These are phyloP conservation scores for Melanerpes aurifrons DNA, from an alignment of 2,113 vertebrate species.

Conservation along the genomic window DNA sequence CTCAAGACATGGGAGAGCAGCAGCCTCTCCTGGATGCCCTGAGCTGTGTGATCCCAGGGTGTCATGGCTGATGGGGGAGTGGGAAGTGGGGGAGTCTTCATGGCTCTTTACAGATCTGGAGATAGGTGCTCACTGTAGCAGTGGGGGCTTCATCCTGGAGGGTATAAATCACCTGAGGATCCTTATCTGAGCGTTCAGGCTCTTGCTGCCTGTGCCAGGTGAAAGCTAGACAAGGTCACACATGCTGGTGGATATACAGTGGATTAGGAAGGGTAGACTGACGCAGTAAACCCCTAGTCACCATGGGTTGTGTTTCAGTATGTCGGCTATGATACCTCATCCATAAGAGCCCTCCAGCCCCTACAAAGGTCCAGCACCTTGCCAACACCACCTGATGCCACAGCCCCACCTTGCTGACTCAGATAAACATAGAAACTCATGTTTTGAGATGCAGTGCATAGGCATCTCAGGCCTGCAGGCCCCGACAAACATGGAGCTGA, in stretches of 20 bases:
- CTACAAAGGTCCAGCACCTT: not conserved
- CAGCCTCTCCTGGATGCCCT: not conserved
- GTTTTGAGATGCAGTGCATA: not conserved
- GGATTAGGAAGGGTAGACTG: not conserved
- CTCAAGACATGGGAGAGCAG: not conserved
- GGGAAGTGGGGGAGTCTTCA: not conserved
- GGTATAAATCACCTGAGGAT: not conserved
- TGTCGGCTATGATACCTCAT: not conserved
- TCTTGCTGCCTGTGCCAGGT: not conserved
- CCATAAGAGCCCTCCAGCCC: not conserved
- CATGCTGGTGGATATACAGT: accelerated
- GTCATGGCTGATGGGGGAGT: not conserved
- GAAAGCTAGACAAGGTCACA: not conserved
- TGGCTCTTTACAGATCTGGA: not conserved
- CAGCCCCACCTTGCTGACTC: not conserved
- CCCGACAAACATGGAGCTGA: not conserved
- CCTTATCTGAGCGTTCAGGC: not conserved
- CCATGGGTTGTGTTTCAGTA: not conserved
- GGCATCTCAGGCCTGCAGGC: not conserved
- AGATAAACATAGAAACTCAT: not conserved
- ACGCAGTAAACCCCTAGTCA: not conserved
- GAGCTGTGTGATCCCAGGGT: not conserved
- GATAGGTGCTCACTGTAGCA: not conserved
- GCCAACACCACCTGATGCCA: not conserved
- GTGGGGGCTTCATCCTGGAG: not conserved